Evolutionary conservation across 2,888 invertebrate species (phyloP).

Genomic region (Thereva nobilitata): DNA sequence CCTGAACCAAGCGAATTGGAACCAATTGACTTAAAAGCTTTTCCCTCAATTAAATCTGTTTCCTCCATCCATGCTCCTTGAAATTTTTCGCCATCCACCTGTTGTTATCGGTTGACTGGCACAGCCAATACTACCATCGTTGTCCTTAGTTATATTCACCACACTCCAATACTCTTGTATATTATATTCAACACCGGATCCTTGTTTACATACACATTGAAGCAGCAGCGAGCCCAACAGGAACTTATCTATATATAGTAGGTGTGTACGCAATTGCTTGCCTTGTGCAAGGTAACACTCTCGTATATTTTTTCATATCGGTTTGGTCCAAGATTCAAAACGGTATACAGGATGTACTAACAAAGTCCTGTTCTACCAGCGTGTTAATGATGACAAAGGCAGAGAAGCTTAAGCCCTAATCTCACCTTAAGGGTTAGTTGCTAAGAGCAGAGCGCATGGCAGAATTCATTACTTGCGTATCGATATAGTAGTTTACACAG

Average conservation of each 20-base stretch:
- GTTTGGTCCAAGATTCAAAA: no score
- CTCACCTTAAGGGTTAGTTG: conserved; percentile 6
- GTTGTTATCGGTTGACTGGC: conserved; percentile 21
- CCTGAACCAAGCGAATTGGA: conserved; percentile 14
- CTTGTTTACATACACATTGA: conserved; percentile 6
- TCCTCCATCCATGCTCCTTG: background rate
- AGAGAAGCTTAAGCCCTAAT: background rate
- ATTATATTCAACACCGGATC: background rate
- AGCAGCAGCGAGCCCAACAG: background rate
- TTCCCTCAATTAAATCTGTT: conserved; percentile 20
- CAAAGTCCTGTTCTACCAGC: background rate
- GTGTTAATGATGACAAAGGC: conserved; percentile 5
- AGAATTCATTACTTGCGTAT: conserved; percentile 41
- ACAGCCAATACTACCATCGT: no score
- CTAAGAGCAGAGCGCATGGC: conserved; percentile 34
- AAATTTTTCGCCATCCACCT: conserved; percentile 26
- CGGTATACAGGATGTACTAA: no score
- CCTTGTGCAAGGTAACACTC: no score
- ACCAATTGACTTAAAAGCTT: conserved; percentile 40
- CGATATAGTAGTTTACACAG: conserved; percentile 1
- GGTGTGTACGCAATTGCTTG: no score
- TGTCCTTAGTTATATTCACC: no score
- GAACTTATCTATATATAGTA: no score
- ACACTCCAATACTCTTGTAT: background rate
- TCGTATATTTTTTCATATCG: no score